Percentiles rank a stretch among this genome's conserved stretches.
Evolutionary conservation across 1,140 invertebrate genomes (phyloP).

Genomic region (Leptinotarsa undecemlineata): DNA sequence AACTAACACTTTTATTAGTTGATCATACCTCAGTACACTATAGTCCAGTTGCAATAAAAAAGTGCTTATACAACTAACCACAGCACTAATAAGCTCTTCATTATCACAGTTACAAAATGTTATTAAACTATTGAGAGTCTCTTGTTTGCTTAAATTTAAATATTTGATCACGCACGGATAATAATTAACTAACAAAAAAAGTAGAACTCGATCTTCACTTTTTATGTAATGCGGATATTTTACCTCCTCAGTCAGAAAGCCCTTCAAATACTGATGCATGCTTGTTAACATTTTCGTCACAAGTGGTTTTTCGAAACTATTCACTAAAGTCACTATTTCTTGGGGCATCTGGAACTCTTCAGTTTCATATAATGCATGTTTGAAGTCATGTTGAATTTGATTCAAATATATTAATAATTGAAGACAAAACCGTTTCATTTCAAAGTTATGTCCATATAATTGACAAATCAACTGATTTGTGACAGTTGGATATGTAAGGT

Average conservation of each 20-base stretch:
- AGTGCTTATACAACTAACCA: conserved; percentile 43
- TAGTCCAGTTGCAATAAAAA: conserved; percentile 38
- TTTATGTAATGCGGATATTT: conserved; percentile 32
- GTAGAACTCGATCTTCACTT: conserved; percentile 35
- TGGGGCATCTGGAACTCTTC: conserved; percentile 33
- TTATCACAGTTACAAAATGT: conserved; percentile 39
- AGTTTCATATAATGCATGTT: conserved; percentile 34
- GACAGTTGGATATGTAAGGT: conserved; percentile 34
- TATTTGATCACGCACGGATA: conserved; percentile 39
- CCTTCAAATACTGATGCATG: conserved; percentile 34
- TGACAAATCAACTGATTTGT: conserved; percentile 36
- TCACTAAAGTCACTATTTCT: conserved; percentile 27
- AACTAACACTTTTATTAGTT: conserved; percentile 38
- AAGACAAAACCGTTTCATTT: conserved; percentile 34
- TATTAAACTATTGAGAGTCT: conserved; percentile 38
- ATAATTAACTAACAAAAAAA: conserved; percentile 37
- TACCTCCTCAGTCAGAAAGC: conserved; percentile 34
- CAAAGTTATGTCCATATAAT: conserved; percentile 29
- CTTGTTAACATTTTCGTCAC: conserved; percentile 32
- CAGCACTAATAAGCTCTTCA: conserved; percentile 44
- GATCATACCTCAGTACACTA: conserved; percentile 36
- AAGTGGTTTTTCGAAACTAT: conserved; percentile 26
- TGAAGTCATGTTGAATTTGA: conserved; percentile 18
- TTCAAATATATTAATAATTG: conserved; percentile 31
- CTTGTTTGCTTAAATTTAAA: conserved; percentile 40